Base-by-base conservation (phyloP, 2,888 invertebrate genomes). In the Gerris lacustris region DNA sequence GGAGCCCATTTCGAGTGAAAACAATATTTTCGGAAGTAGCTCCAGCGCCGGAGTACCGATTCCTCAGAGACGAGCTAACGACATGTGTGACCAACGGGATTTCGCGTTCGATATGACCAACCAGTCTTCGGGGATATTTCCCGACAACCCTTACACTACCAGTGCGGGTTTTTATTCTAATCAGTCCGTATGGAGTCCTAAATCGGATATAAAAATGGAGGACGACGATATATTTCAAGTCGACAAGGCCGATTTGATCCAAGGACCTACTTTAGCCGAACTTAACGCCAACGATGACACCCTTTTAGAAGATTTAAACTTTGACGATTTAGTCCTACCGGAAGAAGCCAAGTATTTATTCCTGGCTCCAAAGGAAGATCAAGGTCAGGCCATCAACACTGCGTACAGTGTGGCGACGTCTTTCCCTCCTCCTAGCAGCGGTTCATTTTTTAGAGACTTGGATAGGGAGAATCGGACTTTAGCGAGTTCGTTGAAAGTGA, bases 201-300 rank as follows among this genome's bases (percentile, higher is more conserved):
- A 71, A 47, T 73, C 72, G 11, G 74, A 74, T 55, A 87, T 89
- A 77, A 88, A 87, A 80, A 88, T 91, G 86, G 92, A 93, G 78
- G 92, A 93, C 77, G 93, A 93, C 79, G 93, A 92, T 79, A 92
- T 92, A 77, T 92, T 93, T 79, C 88, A 92, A 84, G 91, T 92
- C 70, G 93, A 94, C 80, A 91, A 92, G 81, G 87, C 90, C 63
- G 93, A 93, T 81, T 83, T 91, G 74, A 90, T 93, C 76, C 88
- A 91, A 80, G 87, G 90, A 5, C 90, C 92, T 0, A 92, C 92
- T 73, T 83, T 94, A 70, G 91, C 92, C 0, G 93, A 94, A 79
- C 81, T 94, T 69, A 92, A 92, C 81, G 89, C 90, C 18, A 92
- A 92, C 77, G 92, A 93, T 75, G 76, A 77, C 69, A 76, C 76